Base-by-base conservation (phyloP, 2,113 vertebrate species). In the Ageneiosus marmoratus region DNA sequence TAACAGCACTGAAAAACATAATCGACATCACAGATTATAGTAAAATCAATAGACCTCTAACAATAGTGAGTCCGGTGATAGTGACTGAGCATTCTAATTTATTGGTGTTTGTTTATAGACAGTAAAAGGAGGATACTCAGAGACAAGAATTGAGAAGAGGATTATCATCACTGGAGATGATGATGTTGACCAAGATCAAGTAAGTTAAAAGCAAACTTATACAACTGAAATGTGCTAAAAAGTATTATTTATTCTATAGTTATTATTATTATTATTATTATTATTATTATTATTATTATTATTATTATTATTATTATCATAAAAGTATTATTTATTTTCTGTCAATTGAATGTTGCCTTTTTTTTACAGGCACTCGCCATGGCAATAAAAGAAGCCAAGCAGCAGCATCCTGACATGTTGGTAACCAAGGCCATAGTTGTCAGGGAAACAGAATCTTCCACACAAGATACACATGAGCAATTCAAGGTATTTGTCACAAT, bases 161-260 rank as follows among this genome's bases (percentile, higher is more conserved):
- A 99, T 99, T 92, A 99, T 99, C 87, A 99, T 99, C 90, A 99
- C 97, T 0, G 98, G 98, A 88, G 98, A 99, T 58, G 98, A 98
- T 90, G 98, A 99, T 20, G 98, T 99, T 51, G 97, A 99, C 90
- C 98, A 99, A 94, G 97, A 99, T 83, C 97, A 99, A 96, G 98
- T 99, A 92, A 89, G 86, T 60, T 41, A 53, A 65, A 58, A 20
- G 27, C 5, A 50, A 79, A 34, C 44, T 20, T 48, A 9, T 29
- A 50, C 22, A 79, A 51, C 44, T 15, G 27, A 22, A 67, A 32
- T 29, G n/a, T 50, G 13, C 24, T 74, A 1, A 53, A 29, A 41
- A 53, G 7, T 46, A 24, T 81, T 10, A 12, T 34, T 75, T 53
- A 20, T 75, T 73, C 12, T 50, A 13, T 73, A 48, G 15, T 5